Conservation (phyloP, 2,888 invertebrate species). For the Chrysotoxum bicinctum region DNA sequence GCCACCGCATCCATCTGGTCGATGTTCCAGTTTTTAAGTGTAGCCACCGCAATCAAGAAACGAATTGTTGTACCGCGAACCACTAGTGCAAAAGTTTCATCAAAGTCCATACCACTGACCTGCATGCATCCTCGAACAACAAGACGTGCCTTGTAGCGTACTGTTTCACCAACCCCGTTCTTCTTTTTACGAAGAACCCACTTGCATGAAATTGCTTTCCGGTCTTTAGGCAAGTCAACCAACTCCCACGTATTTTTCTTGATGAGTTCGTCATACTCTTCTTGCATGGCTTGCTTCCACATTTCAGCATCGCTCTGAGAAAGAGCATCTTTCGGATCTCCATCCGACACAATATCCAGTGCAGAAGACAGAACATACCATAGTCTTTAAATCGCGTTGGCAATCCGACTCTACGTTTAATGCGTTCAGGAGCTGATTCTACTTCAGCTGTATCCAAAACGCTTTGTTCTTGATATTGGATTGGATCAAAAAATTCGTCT, state of each 20-base stretch:
- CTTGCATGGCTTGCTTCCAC: too few relatives aligned
- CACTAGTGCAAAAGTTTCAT: constrained; percentile 24
- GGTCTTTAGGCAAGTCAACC: too few relatives aligned
- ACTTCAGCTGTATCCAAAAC: too few relatives aligned
- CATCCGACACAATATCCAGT: too few relatives aligned
- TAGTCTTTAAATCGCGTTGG: not conserved
- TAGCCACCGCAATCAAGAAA: constrained; percentile 11
- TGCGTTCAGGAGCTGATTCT: not conserved
- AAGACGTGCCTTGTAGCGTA: constrained; percentile 25
- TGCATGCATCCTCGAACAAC: constrained; percentile 37
- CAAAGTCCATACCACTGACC: not conserved
- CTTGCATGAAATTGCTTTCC: not conserved
- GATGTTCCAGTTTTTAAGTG: not conserved
- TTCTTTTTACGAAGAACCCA: constrained; percentile 9
- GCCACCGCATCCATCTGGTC: constrained; percentile 1
- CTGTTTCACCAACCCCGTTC: constrained; percentile 24
- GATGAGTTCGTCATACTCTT: too few relatives aligned
- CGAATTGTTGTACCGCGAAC: constrained; percentile 25
- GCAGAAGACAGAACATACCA: not conserved
- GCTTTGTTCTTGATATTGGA: too few relatives aligned
- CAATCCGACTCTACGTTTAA: not conserved
- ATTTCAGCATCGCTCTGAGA: too few relatives aligned
- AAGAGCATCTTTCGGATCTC: too few relatives aligned
- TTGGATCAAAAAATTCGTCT: not conserved
- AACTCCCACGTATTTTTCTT: too few relatives aligned